phyloP scores from a whole-genome alignment of 2,113 vertebrate species.

The Psammodynastes pulverulentus region DNA sequence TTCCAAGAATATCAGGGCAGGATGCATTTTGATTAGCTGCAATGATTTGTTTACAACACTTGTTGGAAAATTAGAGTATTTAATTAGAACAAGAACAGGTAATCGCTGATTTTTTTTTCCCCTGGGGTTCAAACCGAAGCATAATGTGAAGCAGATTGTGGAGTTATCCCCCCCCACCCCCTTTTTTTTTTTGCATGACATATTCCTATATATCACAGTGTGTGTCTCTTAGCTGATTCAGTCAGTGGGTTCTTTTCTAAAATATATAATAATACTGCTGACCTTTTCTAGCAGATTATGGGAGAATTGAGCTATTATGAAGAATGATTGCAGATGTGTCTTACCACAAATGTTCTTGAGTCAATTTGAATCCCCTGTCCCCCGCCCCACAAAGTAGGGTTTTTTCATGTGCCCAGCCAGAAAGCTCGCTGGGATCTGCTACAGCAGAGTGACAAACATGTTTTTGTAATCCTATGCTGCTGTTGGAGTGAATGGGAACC shows the following conservation, averaged over 20 bases:
- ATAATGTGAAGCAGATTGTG: neutral
- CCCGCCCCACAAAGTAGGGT: neutral
- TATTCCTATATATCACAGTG: fast-evolving
- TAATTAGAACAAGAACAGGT: conserved; percentile 46
- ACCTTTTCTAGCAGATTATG: neutral
- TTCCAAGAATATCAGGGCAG: conserved; percentile 39
- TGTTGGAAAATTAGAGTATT: conserved; percentile 24
- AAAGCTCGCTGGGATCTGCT: neutral
- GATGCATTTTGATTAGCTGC: conserved; percentile 44
- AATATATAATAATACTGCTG: neutral
- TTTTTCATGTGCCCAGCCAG: neutral
- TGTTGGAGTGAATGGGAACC: neutral
- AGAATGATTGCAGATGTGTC: neutral
- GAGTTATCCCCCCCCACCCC: too few species aligned
- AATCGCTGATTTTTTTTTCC: neutral
- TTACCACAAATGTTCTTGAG: neutral
- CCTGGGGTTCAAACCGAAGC: neutral
- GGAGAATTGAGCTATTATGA: neutral
- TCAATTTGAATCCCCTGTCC: neutral
- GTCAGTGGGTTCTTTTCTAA: conserved; percentile 23
- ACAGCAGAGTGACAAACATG: neutral
- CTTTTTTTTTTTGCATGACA: neutral
- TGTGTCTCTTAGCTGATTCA: neutral
- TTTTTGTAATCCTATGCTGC: neutral
- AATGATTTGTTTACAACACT: conserved; percentile 39